These are phyloP conservation scores for Troilus luridus DNA, from an alignment of 2,888 invertebrate species.

Conservation along the genomic window DNA sequence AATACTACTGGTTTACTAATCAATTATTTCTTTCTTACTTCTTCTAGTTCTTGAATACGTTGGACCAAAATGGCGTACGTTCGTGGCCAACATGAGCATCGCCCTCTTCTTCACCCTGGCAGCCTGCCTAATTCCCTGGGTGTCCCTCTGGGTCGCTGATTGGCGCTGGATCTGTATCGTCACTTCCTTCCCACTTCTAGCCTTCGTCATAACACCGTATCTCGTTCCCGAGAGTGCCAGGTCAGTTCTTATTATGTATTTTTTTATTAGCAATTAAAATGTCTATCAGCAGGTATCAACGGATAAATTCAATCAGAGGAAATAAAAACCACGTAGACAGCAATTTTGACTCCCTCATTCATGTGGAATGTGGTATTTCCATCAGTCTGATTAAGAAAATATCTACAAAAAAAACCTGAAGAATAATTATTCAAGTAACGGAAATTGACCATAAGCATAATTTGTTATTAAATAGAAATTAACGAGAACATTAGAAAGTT, in stretches of 20 bases:
- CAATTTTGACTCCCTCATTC: too few relatives aligned
- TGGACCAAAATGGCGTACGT: constrained; percentile 90
- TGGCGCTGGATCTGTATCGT: constrained; percentile 85
- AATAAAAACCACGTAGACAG: too few relatives aligned
- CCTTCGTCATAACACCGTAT: constrained; percentile 82
- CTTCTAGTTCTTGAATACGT: constrained; percentile 86
- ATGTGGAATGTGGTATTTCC: too few relatives aligned
- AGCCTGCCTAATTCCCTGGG: constrained; percentile 86
- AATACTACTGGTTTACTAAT: background rate
- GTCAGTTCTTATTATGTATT: constrained; percentile 68
- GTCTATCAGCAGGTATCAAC: too few relatives aligned
- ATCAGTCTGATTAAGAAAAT: too few relatives aligned
- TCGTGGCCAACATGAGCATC: constrained; percentile 93
- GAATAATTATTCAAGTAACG: too few relatives aligned
- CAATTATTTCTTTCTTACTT: background rate
- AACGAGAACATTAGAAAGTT: too few relatives aligned
- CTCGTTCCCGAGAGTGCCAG: constrained; percentile 89
- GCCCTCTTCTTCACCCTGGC: constrained; percentile 89
- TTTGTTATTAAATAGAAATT: too few relatives aligned
- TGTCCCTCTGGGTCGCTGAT: constrained; percentile 83
- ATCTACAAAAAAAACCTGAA: too few relatives aligned
- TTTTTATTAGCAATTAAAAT: too few relatives aligned
- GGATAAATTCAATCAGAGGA: too few relatives aligned
- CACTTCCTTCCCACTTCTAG: constrained; percentile 82
- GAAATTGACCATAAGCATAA: too few relatives aligned